Base-by-base conservation (phyloP, 2,797 vertebrate genomes). In the Cichlasoma orientale region DNA sequence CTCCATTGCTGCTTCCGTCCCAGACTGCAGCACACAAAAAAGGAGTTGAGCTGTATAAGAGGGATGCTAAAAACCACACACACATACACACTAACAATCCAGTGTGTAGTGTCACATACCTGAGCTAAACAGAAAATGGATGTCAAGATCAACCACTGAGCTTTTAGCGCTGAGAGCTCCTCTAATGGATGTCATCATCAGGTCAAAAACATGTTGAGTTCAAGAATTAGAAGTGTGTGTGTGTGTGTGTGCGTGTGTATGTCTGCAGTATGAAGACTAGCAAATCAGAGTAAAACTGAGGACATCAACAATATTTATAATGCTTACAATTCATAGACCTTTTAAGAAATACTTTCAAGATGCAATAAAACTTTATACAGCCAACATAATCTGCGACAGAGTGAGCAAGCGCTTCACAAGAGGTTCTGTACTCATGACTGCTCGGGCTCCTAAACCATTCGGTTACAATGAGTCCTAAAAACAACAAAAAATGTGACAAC, bases 111-210 rank as follows among this genome's bases (percentile, higher is more conserved):
- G 82, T 68, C 80, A 77, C 89, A 90, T 91, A 89, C 89, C 89
- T 86, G 88, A 80, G 85, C 85, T 83, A 77, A 88, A 84, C 90
- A 86, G 33, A 80, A 80, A 89, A 85, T 76, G 82, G 84, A 84
- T 75, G 76, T 80, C 31, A 33, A 80, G 74, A 85, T 82, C 82
- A 87, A 83, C 75, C 76, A 63, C 77, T n/a, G 79, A 78, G 84
- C 77, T 66, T 85, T 86, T 53, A 23, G 41, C 78, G 56, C 47
- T 18, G 56, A 78, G 72, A 59, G 80, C n/a, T 78, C 25, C 72
- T 69, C 25, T 81, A 89, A 82, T 90, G 85, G 82, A 82, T 76
- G 88, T 87, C 83, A 84, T 56, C 33, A 23, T 13, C 78, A 3
- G 84, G 88, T 86, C 83, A 87, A 68, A 77, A 75, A 71, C 58